Conservation (phyloP, 2,888 invertebrate genomes). For the Lasioglossum marginatum region DNA sequence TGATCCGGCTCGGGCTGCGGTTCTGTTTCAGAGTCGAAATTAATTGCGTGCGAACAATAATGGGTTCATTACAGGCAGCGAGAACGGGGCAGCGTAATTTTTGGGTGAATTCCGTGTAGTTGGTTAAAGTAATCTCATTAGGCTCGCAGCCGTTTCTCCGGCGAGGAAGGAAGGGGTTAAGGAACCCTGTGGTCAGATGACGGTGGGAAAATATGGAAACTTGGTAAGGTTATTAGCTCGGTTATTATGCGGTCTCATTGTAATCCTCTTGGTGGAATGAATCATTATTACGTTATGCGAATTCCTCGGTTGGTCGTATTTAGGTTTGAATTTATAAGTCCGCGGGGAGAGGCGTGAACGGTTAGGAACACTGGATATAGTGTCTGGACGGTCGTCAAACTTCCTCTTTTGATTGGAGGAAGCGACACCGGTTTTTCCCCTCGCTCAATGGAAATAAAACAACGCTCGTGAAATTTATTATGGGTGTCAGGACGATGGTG, state of each 20-base stretch:
- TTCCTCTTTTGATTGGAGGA: not conserved
- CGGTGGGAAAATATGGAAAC: not conserved
- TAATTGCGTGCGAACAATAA: constrained; percentile 7
- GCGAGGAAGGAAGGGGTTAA: not conserved
- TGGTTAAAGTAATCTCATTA: not conserved
- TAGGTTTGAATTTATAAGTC: not conserved
- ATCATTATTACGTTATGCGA: not conserved
- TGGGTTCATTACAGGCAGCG: not conserved
- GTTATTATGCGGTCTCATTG: not conserved
- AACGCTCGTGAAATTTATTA: constrained; percentile 6
- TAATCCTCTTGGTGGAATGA: not conserved
- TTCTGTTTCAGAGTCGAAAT: not conserved
- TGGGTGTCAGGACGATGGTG: constrained; percentile 8
- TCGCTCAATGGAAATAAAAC: not conserved
- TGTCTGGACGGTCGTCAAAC: not conserved
- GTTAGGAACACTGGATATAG: not conserved
- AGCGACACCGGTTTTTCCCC: not conserved
- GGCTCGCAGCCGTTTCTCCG: not conserved
- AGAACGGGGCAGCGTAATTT: not conserved
- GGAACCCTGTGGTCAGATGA: not conserved
- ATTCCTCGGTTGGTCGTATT: not conserved
- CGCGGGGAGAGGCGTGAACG: not conserved
- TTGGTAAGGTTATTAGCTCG: not conserved
- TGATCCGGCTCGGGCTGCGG: not conserved
- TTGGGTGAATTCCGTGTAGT: not conserved